Evolutionary conservation across 2,113 vertebrate genomes (phyloP).

Genomic region (Alligator sinensis): DNA sequence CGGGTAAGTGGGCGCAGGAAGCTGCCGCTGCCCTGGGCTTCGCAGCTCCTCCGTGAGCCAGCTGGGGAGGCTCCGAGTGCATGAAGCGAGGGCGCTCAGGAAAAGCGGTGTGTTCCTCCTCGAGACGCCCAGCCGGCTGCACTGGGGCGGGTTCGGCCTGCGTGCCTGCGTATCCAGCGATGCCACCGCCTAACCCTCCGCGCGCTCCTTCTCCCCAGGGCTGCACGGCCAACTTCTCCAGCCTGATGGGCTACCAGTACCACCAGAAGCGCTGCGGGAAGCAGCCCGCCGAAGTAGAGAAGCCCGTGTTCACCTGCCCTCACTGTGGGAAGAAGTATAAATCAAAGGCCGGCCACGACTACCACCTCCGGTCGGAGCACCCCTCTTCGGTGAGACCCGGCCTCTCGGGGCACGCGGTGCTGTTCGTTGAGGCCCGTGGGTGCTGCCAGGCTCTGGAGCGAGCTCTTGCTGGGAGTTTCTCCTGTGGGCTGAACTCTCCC

Average conservation of each 20-base stretch:
- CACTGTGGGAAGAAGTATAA: conserved; percentile 93
- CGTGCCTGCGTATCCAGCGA: accelerated
- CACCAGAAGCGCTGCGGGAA: conserved; percentile 94
- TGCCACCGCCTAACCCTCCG: background rate
- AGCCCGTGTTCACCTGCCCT: conserved; percentile 88
- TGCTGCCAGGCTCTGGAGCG: too few relatives aligned
- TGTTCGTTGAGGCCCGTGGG: background rate
- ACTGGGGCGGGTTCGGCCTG: accelerated
- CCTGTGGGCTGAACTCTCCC: background rate
- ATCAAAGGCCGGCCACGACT: conserved; percentile 94
- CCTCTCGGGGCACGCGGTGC: background rate
- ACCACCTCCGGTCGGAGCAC: conserved; percentile 93
- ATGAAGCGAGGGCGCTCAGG: accelerated
- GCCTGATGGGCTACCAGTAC: conserved; percentile 97
- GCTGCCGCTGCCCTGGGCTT: background rate
- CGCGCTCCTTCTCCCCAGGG: conserved; percentile 79
- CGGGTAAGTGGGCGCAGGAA: background rate
- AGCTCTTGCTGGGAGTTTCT: too few relatives aligned
- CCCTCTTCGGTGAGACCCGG: conserved; percentile 63
- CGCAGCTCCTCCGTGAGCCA: background rate
- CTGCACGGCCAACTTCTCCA: conserved; percentile 92
- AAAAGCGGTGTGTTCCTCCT: background rate
- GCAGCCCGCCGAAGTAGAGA: conserved; percentile 87
- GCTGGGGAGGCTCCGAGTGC: background rate
- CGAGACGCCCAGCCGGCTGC: accelerated